Percentiles rank a stretch among this genome's conserved stretches.
Conservation (phyloP, 1,140 invertebrate genomes). For the Penaeus indicus region DNA sequence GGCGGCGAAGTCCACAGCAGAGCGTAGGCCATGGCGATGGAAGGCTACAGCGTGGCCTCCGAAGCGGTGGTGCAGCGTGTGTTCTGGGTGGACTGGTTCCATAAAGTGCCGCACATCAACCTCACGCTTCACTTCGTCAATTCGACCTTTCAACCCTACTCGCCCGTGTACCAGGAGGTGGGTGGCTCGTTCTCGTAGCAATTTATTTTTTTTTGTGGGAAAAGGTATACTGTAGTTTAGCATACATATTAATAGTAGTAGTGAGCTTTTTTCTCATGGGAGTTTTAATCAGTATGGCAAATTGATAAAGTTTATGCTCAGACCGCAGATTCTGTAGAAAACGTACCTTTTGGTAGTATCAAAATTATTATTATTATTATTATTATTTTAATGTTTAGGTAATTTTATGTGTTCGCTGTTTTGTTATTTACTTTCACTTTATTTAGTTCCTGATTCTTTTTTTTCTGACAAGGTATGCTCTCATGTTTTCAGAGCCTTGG, state of each 20-base stretch:
- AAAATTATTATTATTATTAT: too few species aligned
- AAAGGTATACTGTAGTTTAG: too few species aligned
- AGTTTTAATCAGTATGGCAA: too few species aligned
- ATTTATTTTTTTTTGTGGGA: too few species aligned
- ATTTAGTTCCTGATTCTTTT: not conserved
- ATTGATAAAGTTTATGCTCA: too few species aligned
- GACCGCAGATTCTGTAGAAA: too few species aligned
- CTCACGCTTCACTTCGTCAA: constrained; percentile 90
- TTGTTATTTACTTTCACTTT: too few species aligned
- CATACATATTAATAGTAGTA: too few species aligned
- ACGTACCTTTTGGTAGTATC: too few species aligned
- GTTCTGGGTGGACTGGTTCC: constrained; percentile 67
- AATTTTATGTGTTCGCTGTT: too few species aligned
- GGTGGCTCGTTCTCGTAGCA: not conserved
- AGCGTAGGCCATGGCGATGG: constrained; percentile 21
- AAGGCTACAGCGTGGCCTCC: constrained; percentile 47
- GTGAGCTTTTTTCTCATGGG: too few species aligned
- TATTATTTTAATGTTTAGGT: too few species aligned
- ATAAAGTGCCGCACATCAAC: constrained; percentile 71
- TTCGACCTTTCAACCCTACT: constrained; percentile 89
- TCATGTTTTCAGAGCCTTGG: constrained; percentile 79
- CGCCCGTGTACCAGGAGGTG: constrained; percentile 86
- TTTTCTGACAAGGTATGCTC: not conserved
- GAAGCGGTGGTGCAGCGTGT: constrained; percentile 51
- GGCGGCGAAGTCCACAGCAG: not conserved